A percentile compares a stretch with the other conserved stretches of the same genome.
Evolutionary conservation across 2,888 invertebrate genomes (phyloP).

Genomic region (Drosophila greeni): DNA sequence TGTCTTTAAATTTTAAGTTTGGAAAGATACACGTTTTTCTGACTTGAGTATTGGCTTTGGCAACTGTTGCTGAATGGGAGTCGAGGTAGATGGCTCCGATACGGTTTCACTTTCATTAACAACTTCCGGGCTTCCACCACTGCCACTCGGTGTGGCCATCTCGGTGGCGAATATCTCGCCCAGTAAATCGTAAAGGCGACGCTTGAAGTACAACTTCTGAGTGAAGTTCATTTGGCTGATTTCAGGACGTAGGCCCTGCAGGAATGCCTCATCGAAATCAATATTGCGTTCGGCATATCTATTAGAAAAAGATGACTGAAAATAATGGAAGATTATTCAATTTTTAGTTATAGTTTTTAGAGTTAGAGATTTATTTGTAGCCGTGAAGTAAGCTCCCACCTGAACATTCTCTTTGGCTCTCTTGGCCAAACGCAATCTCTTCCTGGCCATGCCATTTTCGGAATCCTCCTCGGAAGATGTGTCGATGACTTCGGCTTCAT

Average conservation of each 20-base stretch:
- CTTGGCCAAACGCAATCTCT: constrained; percentile 39
- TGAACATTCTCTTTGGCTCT: constrained; percentile 12
- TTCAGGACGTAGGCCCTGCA: constrained; percentile 74
- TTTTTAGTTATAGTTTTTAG: no score
- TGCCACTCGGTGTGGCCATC: not conserved
- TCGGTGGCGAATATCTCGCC: constrained; percentile 66
- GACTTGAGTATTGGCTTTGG: constrained; percentile 47
- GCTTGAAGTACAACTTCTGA: constrained; percentile 75
- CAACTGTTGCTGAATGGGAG: constrained; percentile 41
- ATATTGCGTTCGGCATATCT: constrained; percentile 12
- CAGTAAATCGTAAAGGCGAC: constrained; percentile 72
- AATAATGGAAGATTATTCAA: not conserved
- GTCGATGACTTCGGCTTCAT: not conserved
- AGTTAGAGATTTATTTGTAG: not conserved
- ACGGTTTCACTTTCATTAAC: not conserved
- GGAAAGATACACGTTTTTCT: constrained; percentile 25
- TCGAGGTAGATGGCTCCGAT: constrained; percentile 2
- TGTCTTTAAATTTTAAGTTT: constrained; percentile 11
- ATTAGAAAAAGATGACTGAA: constrained; percentile 2
- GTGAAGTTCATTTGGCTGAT: constrained; percentile 75
- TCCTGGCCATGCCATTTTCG: constrained; percentile 29
- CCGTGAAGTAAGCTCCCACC: constrained; percentile 2
- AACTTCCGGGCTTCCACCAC: not conserved
- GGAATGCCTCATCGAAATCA: constrained; percentile 72
- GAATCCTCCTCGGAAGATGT: constrained; percentile 26